Evolutionary conservation across 2,888 invertebrate species (phyloP).

Genomic region (Galerucella pusilla): DNA sequence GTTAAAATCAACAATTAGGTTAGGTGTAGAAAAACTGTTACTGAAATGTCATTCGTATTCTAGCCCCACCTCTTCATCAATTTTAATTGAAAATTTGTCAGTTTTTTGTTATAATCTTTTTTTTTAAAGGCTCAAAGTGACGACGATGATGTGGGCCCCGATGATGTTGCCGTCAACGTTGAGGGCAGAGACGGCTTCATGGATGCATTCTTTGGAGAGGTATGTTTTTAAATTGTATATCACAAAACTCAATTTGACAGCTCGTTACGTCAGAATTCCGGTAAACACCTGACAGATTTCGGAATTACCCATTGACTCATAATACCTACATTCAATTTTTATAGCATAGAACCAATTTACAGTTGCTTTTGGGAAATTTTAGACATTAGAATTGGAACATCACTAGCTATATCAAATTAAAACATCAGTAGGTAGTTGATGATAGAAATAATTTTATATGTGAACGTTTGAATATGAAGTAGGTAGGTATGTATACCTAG

Average conservation of each 20-base stretch:
- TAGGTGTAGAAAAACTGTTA: slow-evolving; percentile 52
- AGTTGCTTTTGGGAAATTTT: too few species aligned
- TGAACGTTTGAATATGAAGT: too few species aligned
- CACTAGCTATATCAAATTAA: too few species aligned
- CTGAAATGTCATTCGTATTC: slow-evolving; percentile 36
- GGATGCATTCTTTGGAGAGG: slow-evolving; percentile 99
- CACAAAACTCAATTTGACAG: slow-evolving; percentile 3
- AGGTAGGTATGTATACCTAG: too few species aligned
- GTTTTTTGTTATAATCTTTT: slow-evolving; percentile 30
- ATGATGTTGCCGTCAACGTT: slow-evolving; percentile 96
- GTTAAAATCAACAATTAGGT: slow-evolving; percentile 54
- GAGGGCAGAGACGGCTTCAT: slow-evolving; percentile 94
- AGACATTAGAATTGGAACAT: too few species aligned
- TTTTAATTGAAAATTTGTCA: slow-evolving; percentile 30
- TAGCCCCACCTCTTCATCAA: slow-evolving; percentile 56
- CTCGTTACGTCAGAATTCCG: slow-evolving; percentile 26
- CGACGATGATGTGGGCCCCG: slow-evolving; percentile 94
- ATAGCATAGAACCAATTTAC: background rate
- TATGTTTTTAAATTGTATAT: slow-evolving; percentile 64
- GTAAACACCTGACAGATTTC: slow-evolving; percentile 32
- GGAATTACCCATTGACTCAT: slow-evolving; percentile 20
- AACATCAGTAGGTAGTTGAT: too few species aligned
- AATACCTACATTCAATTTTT: slow-evolving; percentile 12
- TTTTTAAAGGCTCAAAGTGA: slow-evolving; percentile 92
- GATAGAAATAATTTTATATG: too few species aligned